These are phyloP conservation scores for Phyto melanocephala DNA, from an alignment of 2,888 invertebrate genomes.

Conservation along the genomic window DNA sequence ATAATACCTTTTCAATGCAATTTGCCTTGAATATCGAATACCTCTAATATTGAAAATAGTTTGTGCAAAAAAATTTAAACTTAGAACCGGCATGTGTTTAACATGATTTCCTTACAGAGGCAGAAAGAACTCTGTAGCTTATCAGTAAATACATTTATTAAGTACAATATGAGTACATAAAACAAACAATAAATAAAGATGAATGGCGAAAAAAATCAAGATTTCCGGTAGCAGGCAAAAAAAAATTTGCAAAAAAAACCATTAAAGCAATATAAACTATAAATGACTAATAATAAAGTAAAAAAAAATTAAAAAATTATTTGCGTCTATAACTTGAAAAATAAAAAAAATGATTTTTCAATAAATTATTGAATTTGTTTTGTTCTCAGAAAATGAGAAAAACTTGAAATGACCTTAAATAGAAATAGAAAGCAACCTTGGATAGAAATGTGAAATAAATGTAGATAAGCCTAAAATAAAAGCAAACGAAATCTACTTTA, in stretches of 20 bases:
- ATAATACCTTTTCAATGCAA: no score
- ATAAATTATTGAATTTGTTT: not conserved
- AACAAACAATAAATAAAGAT: conserved; percentile 15
- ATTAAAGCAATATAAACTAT: conserved; percentile 1
- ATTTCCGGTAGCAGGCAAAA: conserved; percentile 61
- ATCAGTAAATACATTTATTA: conserved; percentile 21
- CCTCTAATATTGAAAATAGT: not conserved
- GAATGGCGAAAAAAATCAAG: conserved; percentile 44
- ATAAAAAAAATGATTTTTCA: not conserved
- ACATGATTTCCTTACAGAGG: conserved; percentile 28
- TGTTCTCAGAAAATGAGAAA: not conserved
- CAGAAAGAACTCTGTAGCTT: conserved; percentile 3
- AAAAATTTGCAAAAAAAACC: conserved; percentile 38
- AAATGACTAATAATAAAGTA: conserved; percentile 50
- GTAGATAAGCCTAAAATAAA: conserved; percentile 26
- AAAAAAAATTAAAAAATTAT: no score
- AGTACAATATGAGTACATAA: not conserved
- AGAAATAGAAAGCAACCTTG: conserved; percentile 62
- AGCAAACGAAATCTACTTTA: not conserved
- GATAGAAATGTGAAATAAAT: conserved; percentile 20
- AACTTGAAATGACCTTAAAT: not conserved
- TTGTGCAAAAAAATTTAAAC: conserved; percentile 27
- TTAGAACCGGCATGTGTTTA: conserved; percentile 33
- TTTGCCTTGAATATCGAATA: no score
- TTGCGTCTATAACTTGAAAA: not conserved